Base-by-base conservation (phyloP, 1,140 invertebrate genomes). In the Calliphora vicina region DNA sequence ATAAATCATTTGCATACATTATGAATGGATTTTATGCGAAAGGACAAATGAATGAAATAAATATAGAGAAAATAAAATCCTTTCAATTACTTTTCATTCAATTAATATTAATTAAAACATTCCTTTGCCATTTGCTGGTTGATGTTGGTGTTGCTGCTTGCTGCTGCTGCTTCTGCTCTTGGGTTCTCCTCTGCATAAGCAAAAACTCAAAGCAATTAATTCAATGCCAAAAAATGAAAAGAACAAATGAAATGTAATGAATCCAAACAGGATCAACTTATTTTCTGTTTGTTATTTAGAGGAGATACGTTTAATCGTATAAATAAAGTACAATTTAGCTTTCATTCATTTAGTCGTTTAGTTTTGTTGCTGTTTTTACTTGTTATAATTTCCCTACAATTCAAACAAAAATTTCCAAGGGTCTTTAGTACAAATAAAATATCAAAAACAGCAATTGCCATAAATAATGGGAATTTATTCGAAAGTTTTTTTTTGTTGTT, bases 1-100 rank as follows among this genome's bases (percentile, higher is more conserved):
- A 89, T 89, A 89, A 89, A 89, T 89, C 88, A 89, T 89, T 89
- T 89, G 88, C 88, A 89, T 89, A 87, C 88, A 87, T 87, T 89
- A 89, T 88, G 86, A 89, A 87, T 78, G 74, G n/a, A 78, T 78
- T 78, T 78, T 43, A 78, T 78, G 74, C 20, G 74, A 45, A 78
- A 78, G 74, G 74, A 78, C 74, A 25, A 78, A 43, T 25, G 74
- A 23, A 23, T 80, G 35, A 17, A 35, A 35, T 50, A 50, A 17
- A n/a, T 50, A 50, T 13, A 23, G 17, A 76, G n/a, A 43, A 35
- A 8, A 12, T 12, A 42, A 78, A 45, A 78, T 78, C 74, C 74
- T 78, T 78, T 78, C 74, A 78, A 78, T 78, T 78, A 43, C 35
- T 78, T 45, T 78, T 78, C 74, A 78, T 78, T 78, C 74, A 78